phyloP scores from a whole-genome alignment of 2,888 invertebrate species.

The Rhagophthalmus giganteus region DNA sequence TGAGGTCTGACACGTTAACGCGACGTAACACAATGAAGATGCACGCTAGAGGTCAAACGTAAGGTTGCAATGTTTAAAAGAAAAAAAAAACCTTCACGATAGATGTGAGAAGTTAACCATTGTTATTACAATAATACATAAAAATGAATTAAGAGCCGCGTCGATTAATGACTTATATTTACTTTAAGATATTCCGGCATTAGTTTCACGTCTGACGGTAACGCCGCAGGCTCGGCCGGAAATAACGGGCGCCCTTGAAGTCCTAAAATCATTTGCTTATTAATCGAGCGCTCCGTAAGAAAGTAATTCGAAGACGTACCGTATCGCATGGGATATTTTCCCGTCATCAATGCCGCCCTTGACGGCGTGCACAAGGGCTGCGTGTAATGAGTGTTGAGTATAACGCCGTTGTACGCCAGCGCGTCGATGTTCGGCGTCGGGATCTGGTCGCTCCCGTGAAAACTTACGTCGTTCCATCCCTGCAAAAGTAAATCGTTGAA shows the following conservation, averaged over 20 bases:
- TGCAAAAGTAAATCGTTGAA: conserved; percentile 57
- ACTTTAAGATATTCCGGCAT: conserved; percentile 68
- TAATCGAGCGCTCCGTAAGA: too few species aligned
- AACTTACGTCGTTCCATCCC: conserved; percentile 93
- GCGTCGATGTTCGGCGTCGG: conserved; percentile 89
- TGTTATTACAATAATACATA: conserved; percentile 1
- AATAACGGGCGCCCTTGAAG: conserved; percentile 72
- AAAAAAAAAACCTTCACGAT: too few species aligned
- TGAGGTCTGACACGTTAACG: too few species aligned
- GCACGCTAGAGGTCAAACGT: too few species aligned
- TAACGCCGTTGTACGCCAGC: conserved; percentile 80
- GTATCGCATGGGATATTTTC: conserved; percentile 83
- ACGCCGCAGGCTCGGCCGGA: conserved; percentile 70
- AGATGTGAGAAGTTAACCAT: too few species aligned
- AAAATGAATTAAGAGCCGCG: too few species aligned
- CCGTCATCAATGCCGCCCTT: conserved; percentile 78
- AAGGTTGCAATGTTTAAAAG: too few species aligned
- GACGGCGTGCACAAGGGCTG: conserved; percentile 86
- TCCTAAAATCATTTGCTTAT: conserved; percentile 55
- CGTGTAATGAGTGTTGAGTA: conserved; percentile 84
- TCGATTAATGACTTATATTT: too few species aligned
- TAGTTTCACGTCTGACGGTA: conserved; percentile 70
- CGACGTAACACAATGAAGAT: too few species aligned
- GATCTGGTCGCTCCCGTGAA: conserved; percentile 85
- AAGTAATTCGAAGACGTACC: too few species aligned